Evolutionary conservation across 2,888 invertebrate genomes (phyloP), one percentile per base, ranked within the genome.

Genomic region (Carterocephalus palaemon): DNA sequence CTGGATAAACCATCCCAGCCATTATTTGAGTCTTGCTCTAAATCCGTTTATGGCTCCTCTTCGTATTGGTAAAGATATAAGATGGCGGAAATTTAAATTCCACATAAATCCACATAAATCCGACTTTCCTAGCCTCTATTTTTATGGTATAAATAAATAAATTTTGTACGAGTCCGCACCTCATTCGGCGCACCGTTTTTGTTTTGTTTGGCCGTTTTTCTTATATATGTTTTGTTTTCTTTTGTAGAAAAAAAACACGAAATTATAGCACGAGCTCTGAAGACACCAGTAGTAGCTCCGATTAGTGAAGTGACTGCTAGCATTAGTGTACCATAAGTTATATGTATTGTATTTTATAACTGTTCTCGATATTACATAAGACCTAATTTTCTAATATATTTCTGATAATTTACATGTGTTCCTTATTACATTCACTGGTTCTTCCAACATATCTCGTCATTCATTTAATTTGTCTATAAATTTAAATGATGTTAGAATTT

Each of bases 171-270:
- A n/a, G n/a, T n/a, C n/a, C n/a, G n/a, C n/a, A n/a, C n/a, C n/a
- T n/a, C n/a, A n/a, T n/a, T n/a, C n/a, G n/a, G n/a, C n/a, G n/a
- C n/a, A n/a, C n/a, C n/a, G n/a, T 59, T 54, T 70, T 68, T 68
- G 70, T 63, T 72, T 70, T 70, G 65, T 70, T 74, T 70, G 73
- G 53, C 55, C 47, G 26, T 46, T 51, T 48, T 28, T 54, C 46
- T 52, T 55, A 53, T 49, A 53, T 52, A 49, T 66, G 52, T 61
- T 57, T 45, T 68, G 61, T 59, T 63, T 68, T 60, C 56, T 56
- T 82, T 88, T 88, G 80, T 88, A 89, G 89, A 84, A 82, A 79
- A 82, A 83, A 80, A 62, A 74, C 79, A 63, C 80, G 85, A 75
- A 79, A 78, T 61, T 73, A 75, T 82, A 84, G 82, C 77, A 80